phyloP scores from a whole-genome alignment of 2,113 vertebrate genomes.

The Etheostoma spectabile region DNA sequence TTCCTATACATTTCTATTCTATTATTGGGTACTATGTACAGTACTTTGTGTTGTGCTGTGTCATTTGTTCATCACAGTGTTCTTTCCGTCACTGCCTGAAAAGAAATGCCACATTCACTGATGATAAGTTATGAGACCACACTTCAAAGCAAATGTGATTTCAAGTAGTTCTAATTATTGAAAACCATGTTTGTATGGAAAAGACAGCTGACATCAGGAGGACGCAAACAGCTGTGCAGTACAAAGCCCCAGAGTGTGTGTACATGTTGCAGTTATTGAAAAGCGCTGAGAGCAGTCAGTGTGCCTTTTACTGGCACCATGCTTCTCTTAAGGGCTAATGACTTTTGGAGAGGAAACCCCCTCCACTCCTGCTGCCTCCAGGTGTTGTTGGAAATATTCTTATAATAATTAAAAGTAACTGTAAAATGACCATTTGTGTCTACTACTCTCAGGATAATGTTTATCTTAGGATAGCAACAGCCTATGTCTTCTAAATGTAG shows the following conservation, averaged over 20 bases:
- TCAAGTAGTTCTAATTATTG: constrained; percentile 23
- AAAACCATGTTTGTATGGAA: constrained; percentile 22
- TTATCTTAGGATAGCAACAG: neutral
- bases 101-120: constrained; percentile 5
- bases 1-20: neutral
- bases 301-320: constrained; percentile 12
- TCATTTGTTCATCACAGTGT: neutral
- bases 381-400: constrained; percentile 17
- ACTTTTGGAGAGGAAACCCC: constrained; percentile 54
- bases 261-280: constrained; percentile 36
- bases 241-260: constrained; percentile 23
- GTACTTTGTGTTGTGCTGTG: neutral
- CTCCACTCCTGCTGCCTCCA: constrained; percentile 48
- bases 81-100: neutral
- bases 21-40: neutral
- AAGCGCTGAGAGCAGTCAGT: constrained; percentile 38
- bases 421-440: neutral
- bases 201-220: constrained; percentile 17
- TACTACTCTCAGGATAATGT: neutral
- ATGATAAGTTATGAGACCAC: constrained; percentile 12
- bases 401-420: constrained; percentile 12
- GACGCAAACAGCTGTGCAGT: constrained; percentile 17
- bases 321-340: constrained; percentile 32
- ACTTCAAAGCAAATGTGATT: constrained; percentile 29
- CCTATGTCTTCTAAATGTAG: neutral